Base-by-base conservation (phyloP, 2,113 vertebrate species). In the Sylvia atricapilla region DNA sequence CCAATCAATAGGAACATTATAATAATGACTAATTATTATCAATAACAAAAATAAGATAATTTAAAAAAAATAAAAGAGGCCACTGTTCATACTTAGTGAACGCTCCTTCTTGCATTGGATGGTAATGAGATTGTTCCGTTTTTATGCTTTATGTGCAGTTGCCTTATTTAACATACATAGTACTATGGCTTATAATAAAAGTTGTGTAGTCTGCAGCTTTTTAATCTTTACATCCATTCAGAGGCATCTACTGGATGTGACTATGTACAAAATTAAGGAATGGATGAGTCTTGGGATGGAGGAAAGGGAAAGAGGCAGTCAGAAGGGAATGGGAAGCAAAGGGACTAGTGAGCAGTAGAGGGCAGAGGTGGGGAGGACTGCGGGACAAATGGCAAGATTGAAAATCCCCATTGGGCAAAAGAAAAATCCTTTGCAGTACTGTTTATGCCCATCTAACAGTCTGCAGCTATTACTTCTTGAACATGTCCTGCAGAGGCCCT, bases 401-500 rank as follows among this genome's bases (percentile, higher is more conserved):
- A 93, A 96, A 97, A 97, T 97, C 97, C 95, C 93, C 96, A 93
- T 96, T 94, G 84, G 77, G 96, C 90, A 94, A 97, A 97, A 95
- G 93, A 96, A 92, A 97, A 96, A 96, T 96, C 94, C 94, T 96
- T 97, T 97, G 96, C 97, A 97, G 89, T 69, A 93, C 95, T 94
- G 97, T 96, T 94, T 68, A 53, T 93, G 82, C 94, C 96, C 96
- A 95, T 92, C 84, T 96, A 92, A 96, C 95, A 97, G 96, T 94
- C 93, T 97, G 95, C 53, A 72, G 56, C 28, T 72, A 58, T 97
- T 99, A 99, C 98, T 99, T 99, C 98, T 99, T 99, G 97, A 99
- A 99, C 98, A 99, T 99, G 97, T 99, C 99, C 97, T 99, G 99
- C 94, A 99, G 98, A 9, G 99, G 99, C 30, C 99, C 98, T 3